phyloP scores from a whole-genome alignment of 1,140 invertebrate genomes.

The Anoplophora glabripennis region DNA sequence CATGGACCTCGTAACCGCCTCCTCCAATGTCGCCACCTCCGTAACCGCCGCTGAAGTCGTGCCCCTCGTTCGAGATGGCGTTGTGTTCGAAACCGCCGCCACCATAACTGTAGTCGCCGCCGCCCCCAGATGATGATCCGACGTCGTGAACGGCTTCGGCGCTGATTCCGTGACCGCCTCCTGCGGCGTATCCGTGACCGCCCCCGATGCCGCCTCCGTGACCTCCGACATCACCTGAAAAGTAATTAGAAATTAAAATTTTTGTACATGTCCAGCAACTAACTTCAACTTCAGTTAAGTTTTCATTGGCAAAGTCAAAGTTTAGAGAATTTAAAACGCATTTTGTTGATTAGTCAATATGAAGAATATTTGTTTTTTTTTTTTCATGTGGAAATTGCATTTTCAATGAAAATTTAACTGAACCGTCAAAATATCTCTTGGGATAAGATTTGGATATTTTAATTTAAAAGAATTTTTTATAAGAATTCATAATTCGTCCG shows the following conservation, averaged over 20 bases:
- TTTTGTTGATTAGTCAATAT: no score
- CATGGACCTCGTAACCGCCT: constrained; percentile 28
- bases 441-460: no score
- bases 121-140: neutral
- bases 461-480: no score
- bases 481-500: no score
- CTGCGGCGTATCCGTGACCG: constrained; percentile 18
- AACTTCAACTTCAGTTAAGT: neutral
- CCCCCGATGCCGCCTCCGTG: constrained; percentile 10
- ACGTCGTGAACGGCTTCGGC: constrained; percentile 18
- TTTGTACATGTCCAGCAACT: neutral
- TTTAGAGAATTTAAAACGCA: neutral
- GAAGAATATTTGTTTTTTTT: no score
- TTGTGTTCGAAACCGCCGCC: constrained; percentile 26
- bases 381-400: no score
- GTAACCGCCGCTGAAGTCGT: constrained; percentile 31
- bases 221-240: constrained; percentile 9
- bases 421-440: no score
- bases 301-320: neutral
- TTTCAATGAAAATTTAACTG: no score
- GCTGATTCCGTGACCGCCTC: constrained; percentile 10
- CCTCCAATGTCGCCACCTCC: constrained; percentile 19
- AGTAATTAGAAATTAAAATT: neutral
- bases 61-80: constrained; percentile 25
- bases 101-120: constrained; percentile 15